A percentile compares a stretch with the other conserved stretches of the same genome.
Conservation (phyloP, 2,888 invertebrate species). For the Ctenicera cuprea region DNA sequence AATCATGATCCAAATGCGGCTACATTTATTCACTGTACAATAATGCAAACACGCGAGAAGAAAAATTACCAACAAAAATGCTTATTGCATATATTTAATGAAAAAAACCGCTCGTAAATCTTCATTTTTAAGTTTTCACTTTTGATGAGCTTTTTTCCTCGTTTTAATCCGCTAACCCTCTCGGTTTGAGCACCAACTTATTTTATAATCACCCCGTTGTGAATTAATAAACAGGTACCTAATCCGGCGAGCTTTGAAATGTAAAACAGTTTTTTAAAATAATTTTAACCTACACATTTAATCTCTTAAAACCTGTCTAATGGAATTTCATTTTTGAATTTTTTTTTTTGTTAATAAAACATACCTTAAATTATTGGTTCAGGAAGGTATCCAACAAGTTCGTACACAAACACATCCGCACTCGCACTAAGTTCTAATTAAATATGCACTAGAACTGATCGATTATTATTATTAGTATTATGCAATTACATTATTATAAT, state of each 20-base stretch:
- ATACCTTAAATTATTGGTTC: neutral
- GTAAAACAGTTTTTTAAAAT: conserved; percentile 25
- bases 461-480: no score
- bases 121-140: neutral
- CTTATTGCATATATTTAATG: neutral
- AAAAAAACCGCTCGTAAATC: neutral
- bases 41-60: neutral
- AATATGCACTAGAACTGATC: neutral
- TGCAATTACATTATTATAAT: conserved; percentile 4
- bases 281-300: neutral
- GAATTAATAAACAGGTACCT: conserved; percentile 16
- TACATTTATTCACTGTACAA: neutral
- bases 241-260: conserved; percentile 18
- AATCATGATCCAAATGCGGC: neutral
- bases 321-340: neutral
- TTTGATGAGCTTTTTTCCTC: neutral
- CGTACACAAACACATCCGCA: no score
- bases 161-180: conserved; percentile 1
- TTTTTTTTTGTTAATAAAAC: neutral
- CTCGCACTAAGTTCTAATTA: neutral
- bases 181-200: neutral
- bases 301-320: conserved; percentile 12
- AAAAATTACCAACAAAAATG: neutral
- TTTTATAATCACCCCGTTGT: neutral
- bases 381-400: neutral